Percentiles rank a stretch among this genome's conserved stretches.
Conservation (phyloP, 2,113 vertebrate genomes). For the Girardinichthys multiradiatus region DNA sequence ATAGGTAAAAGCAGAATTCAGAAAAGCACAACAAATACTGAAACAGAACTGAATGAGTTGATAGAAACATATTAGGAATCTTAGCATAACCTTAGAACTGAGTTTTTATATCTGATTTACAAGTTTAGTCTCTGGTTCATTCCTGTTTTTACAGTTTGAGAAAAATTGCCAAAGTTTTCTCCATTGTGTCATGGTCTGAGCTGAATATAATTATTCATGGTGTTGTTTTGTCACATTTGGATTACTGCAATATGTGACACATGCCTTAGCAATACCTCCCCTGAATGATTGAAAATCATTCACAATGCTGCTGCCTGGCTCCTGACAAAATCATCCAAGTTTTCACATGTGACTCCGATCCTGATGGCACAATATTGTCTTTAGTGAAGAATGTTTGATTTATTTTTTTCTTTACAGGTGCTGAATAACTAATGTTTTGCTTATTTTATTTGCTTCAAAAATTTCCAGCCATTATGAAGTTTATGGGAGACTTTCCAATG, state of each 20-base stretch:
- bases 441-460: conserved; percentile 6
- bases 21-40: neutral
- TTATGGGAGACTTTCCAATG: conserved; percentile 93
- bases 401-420: neutral
- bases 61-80: too few species aligned
- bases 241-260: neutral
- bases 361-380: too few species aligned
- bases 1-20: conserved; percentile 80
- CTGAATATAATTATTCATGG: too few species aligned
- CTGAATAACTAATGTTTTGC: neutral
- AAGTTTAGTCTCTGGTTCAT: neutral
- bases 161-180: neutral
- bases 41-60: neutral
- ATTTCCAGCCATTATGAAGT: conserved; percentile 90
- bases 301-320: too few species aligned
- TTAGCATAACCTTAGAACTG: too few species aligned
- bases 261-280: neutral
- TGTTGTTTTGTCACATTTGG: neutral
- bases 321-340: too few species aligned
- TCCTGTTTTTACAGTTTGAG: neutral
- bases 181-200: neutral
- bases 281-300: neutral
- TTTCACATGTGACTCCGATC: too few species aligned
- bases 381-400: too few species aligned
- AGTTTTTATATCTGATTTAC: too few species aligned